Percentiles rank a stretch among this genome's conserved stretches.
Evolutionary conservation across 2,113 vertebrate genomes (phyloP).

Genomic region (Aegotheles bennettii): DNA sequence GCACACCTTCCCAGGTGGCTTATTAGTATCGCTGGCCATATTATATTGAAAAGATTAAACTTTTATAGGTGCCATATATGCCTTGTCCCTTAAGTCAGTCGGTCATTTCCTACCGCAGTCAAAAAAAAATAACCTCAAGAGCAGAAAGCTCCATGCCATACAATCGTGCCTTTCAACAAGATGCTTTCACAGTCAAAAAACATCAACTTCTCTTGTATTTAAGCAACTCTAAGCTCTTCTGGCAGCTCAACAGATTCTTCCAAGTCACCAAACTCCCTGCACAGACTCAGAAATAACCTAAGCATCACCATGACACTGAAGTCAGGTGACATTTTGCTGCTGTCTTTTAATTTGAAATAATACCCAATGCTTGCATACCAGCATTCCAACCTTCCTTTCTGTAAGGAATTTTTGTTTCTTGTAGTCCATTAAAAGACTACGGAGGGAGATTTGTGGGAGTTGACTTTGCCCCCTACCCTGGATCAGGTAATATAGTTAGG

Average conservation of each 20-base stretch:
- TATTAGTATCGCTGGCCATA: background rate
- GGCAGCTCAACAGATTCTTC: background rate
- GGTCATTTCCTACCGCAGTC: background rate
- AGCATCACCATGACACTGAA: background rate
- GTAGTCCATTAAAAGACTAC: background rate
- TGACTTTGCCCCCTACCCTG: background rate
- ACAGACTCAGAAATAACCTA: background rate
- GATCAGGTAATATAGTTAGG: background rate
- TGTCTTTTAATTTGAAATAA: background rate
- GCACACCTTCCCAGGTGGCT: background rate
- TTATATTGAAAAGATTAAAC: background rate
- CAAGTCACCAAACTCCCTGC: background rate
- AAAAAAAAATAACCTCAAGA: background rate
- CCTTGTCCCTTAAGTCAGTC: background rate
- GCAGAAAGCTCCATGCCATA: background rate
- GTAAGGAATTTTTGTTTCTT: background rate
- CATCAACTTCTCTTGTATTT: background rate
- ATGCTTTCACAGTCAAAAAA: background rate
- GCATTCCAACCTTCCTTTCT: background rate
- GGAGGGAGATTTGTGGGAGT: background rate
- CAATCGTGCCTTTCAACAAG: background rate
- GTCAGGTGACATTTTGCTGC: background rate
- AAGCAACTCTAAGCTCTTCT: background rate
- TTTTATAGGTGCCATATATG: background rate
- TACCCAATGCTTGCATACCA: rapidly evolving